Base-by-base conservation (phyloP, 2,113 vertebrate species). In the Gymnarchus niloticus region DNA sequence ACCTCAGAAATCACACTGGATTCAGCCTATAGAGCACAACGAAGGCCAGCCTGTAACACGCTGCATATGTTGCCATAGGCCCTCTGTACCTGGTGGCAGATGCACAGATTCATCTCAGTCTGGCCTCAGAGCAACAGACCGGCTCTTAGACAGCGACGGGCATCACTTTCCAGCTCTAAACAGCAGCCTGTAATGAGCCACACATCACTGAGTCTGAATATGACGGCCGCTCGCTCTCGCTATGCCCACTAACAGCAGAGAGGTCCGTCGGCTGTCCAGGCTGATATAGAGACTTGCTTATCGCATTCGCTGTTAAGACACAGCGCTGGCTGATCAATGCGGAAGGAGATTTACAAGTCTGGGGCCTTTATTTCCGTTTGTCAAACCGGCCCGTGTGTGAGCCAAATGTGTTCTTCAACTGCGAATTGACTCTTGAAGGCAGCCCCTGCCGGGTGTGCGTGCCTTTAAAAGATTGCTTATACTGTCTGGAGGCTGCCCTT, bases 351-450 rank as follows among this genome's bases (percentile, higher is more conserved):
- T 85, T 61, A 87, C 56, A 61, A 61, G 52, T 61, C 87, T 65
- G 85, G 83, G 77, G 59, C 33, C 51, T 82, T 80, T 86, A 83
- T 88, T 88, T 86, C 69, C 86, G 87, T 87, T 83, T 51, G 48
- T 85, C 73, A 88, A 85, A 91, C 78, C 82, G 84, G 25, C 57
- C 81, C 49, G 87, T 86, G 65, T 87, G 88, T 84, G n/a, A n/a
- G 87, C 77, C 69, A 83, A 87, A 85, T 85, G 48, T 88, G 84
- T 88, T 52, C 87, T 87, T 89, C 80, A 89, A 89, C 56, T 33
- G 83, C 48, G 57, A 84, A 84, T 84, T 85, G 85, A 89, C 86
- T 87, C 81, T 19, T n/a, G 85, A 85, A 87, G 88, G 88, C 85
- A 87, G 54, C 69, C 21, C 46, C 85, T 19, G 51, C 19, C 21